Conservation (phyloP, 1,140 invertebrate genomes). For the Antheraea mylitta region DNA sequence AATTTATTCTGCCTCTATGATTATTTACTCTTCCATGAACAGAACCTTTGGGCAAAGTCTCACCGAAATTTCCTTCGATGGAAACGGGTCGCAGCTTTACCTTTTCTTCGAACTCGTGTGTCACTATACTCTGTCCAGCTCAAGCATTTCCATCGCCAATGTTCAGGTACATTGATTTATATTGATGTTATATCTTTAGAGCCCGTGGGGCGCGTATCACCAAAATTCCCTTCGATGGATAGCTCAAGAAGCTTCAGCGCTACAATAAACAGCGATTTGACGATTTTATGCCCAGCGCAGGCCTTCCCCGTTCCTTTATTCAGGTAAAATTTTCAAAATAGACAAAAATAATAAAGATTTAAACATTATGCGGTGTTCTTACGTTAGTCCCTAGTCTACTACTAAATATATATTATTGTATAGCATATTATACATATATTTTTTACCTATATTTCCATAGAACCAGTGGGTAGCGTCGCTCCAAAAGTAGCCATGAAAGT, state of each 20-base stretch:
- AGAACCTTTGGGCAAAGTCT: conserved; percentile 81
- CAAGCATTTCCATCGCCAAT: conserved; percentile 82
- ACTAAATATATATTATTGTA: too few relatives aligned
- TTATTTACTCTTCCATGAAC: conserved; percentile 47
- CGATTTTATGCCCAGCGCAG: conserved; percentile 82
- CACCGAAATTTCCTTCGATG: conserved; percentile 79
- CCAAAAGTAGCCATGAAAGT: conserved; percentile 82
- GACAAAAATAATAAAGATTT: too few relatives aligned
- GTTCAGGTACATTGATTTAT: conserved; percentile 64
- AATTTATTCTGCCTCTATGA: conserved; percentile 19
- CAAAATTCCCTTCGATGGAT: conserved; percentile 82
- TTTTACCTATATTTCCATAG: conserved; percentile 71
- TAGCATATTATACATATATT: conserved; percentile 1
- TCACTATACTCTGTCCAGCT: conserved; percentile 81
- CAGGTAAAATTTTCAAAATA: conserved; percentile 76
- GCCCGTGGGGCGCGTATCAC: conserved; percentile 85
- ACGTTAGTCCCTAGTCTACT: too few relatives aligned
- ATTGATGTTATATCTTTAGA: conserved; percentile 78
- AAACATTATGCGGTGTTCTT: too few relatives aligned
- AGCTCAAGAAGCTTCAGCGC: conserved; percentile 83
- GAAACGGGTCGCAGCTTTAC: conserved; percentile 80
- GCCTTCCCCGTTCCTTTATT: conserved; percentile 83
- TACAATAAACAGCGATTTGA: conserved; percentile 80
- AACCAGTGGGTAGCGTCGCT: conserved; percentile 85
- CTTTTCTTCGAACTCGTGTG: conserved; percentile 61